A percentile compares a stretch with the other conserved stretches of the same genome.
Evolutionary conservation across 2,888 invertebrate genomes (phyloP).

Genomic region (Caenorhabditis panamensis): DNA sequence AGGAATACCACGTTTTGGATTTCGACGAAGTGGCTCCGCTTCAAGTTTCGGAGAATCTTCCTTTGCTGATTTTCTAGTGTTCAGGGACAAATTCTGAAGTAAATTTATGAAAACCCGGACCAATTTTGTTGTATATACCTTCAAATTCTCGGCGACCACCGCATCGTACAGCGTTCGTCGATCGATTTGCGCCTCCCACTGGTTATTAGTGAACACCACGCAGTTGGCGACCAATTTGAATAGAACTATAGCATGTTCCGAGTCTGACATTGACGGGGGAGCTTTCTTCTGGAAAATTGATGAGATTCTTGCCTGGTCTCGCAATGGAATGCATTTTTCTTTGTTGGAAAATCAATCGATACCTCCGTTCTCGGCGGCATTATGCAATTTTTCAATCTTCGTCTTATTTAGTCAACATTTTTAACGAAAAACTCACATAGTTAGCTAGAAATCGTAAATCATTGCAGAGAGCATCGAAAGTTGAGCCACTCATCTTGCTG

Average conservation of each 20-base stretch:
- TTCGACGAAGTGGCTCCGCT: no score
- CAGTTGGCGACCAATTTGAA: constrained; percentile 31
- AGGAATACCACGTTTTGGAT: no score
- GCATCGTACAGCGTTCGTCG: constrained; percentile 9
- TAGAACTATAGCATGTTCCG: not conserved
- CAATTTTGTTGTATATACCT: not conserved
- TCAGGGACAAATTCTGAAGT: not conserved
- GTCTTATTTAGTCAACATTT: not conserved
- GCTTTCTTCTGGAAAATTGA: constrained; percentile 5
- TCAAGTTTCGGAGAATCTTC: no score
- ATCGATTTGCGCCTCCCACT: constrained; percentile 12
- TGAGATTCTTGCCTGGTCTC: no score
- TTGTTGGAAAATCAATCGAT: no score
- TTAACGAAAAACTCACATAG: constrained; percentile 18
- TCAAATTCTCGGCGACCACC: not conserved
- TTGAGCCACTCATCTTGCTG: not conserved
- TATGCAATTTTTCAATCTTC: no score
- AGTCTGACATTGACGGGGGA: constrained; percentile 1
- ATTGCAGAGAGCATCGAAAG: constrained; percentile 15
- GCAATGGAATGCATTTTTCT: no score
- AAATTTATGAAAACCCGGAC: no score
- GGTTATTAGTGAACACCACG: not conserved
- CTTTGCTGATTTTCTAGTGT: not conserved
- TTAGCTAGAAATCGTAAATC: constrained; percentile 16
- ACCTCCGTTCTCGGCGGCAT: no score